Base-by-base conservation (phyloP, 1,140 invertebrate genomes). In the Aphidius ervi region DNA sequence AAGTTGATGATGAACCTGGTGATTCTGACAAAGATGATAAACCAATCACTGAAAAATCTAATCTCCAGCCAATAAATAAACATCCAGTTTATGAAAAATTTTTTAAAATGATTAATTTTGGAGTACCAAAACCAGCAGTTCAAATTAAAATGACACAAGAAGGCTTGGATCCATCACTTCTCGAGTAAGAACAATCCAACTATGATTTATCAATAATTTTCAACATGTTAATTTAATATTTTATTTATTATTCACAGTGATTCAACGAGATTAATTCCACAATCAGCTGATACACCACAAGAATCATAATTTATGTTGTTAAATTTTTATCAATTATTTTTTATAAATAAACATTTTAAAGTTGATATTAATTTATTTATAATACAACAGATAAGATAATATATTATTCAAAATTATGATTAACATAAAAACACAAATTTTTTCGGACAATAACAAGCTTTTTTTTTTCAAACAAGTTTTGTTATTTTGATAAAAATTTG, bases 401-500 rank as follows among this genome's bases (percentile, higher is more conserved):
- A 31, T 31, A 31, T 31, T 31, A 4, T 31, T 31, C 2, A 31
- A 31, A 31, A 3, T 31, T 31, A 31, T 31, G 4, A 31, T 31
- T 2, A 3, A 31, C 2, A 31, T 31, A 31, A 31, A 31, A 31
- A 31, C 23, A 31, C 23, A 31, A 31, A 31, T 31, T 31, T 31
- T 31, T 31, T 31, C 23, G 2, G 23, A 31, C 23, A 31, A 31
- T 31, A 31, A 31, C 23, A 31, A 31, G 4, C 4, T 31, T 31
- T 31, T 31, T 31, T 31, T 31, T 31, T 31, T 31, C 23, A 72
- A 78, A 99, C 98, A 72, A 97, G 97, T 78, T 99, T 99, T 9
- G 97, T 99, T 79, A 99, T 98, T 82, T 98, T 98, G 85, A 98
- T 98, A 82, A 94, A 99, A 83, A 98, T 98, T 80, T 92, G 89